A percentile compares a stretch with the other conserved stretches of the same genome.
These are phyloP conservation scores for Drosophila ambigua DNA, from an alignment of 1,140 invertebrate genomes.

Conservation along the genomic window DNA sequence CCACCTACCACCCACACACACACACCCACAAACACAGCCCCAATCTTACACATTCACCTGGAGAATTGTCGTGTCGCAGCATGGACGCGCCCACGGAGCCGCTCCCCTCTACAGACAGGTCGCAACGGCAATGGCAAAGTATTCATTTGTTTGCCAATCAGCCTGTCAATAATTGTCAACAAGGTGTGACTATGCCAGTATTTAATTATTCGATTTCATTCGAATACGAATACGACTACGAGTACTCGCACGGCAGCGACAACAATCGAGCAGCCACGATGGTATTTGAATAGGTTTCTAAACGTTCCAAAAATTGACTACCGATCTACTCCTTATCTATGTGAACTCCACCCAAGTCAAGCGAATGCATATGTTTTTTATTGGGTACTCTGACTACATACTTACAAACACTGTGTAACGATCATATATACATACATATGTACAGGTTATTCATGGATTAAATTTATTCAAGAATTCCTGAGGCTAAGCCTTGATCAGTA, in stretches of 20 bases:
- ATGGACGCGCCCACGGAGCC: slow-evolving; percentile 38
- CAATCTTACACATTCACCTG: slow-evolving; percentile 27
- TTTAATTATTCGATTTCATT: slow-evolving; percentile 82
- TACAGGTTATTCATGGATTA: too few species aligned
- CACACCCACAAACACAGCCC: not conserved
- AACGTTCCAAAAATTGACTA: too few species aligned
- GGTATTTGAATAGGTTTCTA: too few species aligned
- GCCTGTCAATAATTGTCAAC: slow-evolving; percentile 82
- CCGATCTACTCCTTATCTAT: too few species aligned
- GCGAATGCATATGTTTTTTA: too few species aligned
- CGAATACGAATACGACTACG: slow-evolving; percentile 32
- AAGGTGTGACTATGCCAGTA: slow-evolving; percentile 82
- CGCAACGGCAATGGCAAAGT: slow-evolving; percentile 60
- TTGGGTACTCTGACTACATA: too few species aligned
- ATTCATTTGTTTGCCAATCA: slow-evolving; percentile 82
- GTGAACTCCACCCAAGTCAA: too few species aligned
- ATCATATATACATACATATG: too few species aligned
- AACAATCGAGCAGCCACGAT: slow-evolving; percentile 8
- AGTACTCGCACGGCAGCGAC: slow-evolving; percentile 30
- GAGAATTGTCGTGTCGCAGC: slow-evolving; percentile 46
- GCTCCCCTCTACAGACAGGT: slow-evolving; percentile 46
- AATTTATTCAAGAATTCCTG: too few species aligned
- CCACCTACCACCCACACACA: slow-evolving; percentile 16
- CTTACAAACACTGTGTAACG: too few species aligned
- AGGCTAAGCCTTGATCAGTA: too few species aligned